Base-by-base conservation (phyloP, 2,888 invertebrate genomes). In the Andrena dorsata region DNA sequence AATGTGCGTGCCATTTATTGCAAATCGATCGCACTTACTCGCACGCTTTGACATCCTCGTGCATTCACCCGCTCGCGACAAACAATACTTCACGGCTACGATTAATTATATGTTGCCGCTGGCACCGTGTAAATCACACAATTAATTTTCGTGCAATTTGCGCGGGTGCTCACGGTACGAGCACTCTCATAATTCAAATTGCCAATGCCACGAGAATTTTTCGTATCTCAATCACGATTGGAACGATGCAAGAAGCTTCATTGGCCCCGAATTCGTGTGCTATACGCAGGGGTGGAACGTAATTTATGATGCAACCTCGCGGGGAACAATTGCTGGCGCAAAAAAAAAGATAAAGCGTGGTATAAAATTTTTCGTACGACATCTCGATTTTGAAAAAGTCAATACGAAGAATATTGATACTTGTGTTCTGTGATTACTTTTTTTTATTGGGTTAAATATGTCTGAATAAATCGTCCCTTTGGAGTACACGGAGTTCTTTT, bases 71-170 rank as follows among this genome's bases (percentile, higher is more conserved):
- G 82, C 79, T 72, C 76, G 80, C 82, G 86, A 86, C 87, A 86
- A 90, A 91, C 90, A 91, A 91, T 90, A 88, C 89, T 86, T 87
- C 87, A 88, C 87, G 86, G 89, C 88, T 88, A 85, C 90, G 90
- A 93, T 92, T 93, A 92, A 92, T 93, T 92, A 89, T 91, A 91
- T 90, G 89, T 91, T 92, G 92, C 90, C 84, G 73, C 87, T 90
- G 90, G 90, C 91, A 90, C 88, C 89, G 85, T 90, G 91, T 92
- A 92, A 93, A 92, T 92, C 82, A 71, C 68, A 58, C 68, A 78
- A 79, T 73, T 72, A 82, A 86, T 86, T 86, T 80, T 80, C 63
- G 32, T 60, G 72, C 51, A 71, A 60, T 71, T 76, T 65, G 47
- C 32, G 53, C 65, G 30, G 26, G 53, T 26, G 66, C 47, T 72